Percentiles rank a stretch among this genome's conserved stretches.
Evolutionary conservation across 2,797 vertebrate species (phyloP).

Genomic region (Anabacerthia variegaticeps): DNA sequence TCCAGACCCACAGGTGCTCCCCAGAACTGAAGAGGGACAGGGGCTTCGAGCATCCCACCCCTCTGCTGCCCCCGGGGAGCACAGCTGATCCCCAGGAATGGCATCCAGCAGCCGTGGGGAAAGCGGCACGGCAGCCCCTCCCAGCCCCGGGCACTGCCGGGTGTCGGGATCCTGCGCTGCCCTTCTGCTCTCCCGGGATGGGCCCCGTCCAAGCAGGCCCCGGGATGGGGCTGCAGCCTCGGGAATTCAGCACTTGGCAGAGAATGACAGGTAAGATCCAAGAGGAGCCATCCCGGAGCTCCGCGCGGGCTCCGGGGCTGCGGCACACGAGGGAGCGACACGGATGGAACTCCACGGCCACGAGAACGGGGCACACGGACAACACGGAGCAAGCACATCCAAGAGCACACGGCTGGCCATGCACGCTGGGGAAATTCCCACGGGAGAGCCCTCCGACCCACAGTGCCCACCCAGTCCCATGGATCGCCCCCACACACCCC

Average conservation of each 20-base stretch:
- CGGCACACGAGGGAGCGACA: background rate
- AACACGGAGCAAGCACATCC: background rate
- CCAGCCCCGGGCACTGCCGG: background rate
- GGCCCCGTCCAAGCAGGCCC: background rate
- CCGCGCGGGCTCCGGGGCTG: background rate
- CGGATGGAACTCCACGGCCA: background rate
- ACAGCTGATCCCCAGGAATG: background rate
- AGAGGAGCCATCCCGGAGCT: background rate
- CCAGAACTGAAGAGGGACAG: background rate
- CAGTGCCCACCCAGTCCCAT: accelerated
- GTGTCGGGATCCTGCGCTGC: background rate
- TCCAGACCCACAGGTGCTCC: background rate
- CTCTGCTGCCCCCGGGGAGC: background rate
- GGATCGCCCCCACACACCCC: background rate
- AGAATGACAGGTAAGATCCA: background rate
- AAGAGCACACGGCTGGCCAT: background rate
- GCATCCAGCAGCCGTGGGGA: background rate
- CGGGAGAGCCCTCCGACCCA: background rate
- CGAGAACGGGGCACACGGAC: background rate
- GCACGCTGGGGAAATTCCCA: slow-evolving; percentile 37
- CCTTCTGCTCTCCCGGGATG: background rate
- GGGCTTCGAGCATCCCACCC: background rate
- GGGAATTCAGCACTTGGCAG: background rate
- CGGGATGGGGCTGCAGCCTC: background rate
- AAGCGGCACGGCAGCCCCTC: background rate